phyloP scores from a whole-genome alignment of 2,113 vertebrate genomes.

The Sitta europaea region DNA sequence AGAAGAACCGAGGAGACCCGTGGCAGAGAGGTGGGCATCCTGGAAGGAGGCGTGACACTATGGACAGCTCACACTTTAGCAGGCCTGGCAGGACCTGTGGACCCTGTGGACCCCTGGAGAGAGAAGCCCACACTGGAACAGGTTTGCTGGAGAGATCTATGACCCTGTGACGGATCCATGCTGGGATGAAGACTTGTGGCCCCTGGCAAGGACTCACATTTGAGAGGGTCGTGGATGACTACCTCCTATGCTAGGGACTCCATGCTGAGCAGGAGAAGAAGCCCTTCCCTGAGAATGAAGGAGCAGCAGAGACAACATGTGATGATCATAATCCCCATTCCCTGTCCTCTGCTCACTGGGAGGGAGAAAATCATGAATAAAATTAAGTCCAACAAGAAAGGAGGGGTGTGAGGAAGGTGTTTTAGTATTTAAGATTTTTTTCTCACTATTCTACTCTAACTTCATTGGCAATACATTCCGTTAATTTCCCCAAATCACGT shows the following conservation, averaged over 20 bases:
- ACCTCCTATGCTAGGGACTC: neutral
- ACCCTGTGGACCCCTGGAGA: too few relatives aligned
- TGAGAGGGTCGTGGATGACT: neutral
- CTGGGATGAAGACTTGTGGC: neutral
- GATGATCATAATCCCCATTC: neutral
- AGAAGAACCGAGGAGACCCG: neutral
- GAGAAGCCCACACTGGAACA: neutral
- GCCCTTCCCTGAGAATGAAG: neutral
- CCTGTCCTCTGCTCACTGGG: neutral
- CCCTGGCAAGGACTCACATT: neutral
- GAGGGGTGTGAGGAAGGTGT: accelerated
- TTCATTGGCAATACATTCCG: neutral
- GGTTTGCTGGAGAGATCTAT: neutral
- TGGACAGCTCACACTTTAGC: neutral
- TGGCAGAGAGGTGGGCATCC: accelerated
- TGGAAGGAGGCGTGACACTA: accelerated
- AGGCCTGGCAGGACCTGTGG: neutral
- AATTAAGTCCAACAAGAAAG: neutral
- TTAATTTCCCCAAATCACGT: neutral
- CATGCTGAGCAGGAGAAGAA: neutral
- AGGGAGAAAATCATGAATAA: neutral
- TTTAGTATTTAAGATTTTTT: neutral
- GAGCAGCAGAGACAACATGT: neutral
- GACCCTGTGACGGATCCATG: accelerated
- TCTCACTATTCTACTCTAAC: neutral